Evolutionary conservation across 2,797 vertebrate species (phyloP).

Genomic region (Pygocentrus nattereri): DNA sequence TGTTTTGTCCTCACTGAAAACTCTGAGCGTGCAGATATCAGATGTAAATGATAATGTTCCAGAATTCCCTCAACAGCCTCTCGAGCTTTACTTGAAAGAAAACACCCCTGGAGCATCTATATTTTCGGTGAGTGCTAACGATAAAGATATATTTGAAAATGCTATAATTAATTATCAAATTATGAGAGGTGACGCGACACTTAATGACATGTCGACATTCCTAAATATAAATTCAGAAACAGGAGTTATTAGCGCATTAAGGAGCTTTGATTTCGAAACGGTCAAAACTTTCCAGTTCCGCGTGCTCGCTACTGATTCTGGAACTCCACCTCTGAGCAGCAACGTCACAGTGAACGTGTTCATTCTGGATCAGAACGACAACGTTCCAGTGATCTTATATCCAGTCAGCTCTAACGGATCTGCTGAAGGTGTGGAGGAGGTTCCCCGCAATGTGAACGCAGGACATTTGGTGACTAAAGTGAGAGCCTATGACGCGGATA

Average conservation of each 20-base stretch:
- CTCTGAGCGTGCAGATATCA: slow-evolving; percentile 55
- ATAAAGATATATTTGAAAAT: slow-evolving; percentile 68
- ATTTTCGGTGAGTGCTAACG: slow-evolving; percentile 52
- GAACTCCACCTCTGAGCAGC: slow-evolving; percentile 64
- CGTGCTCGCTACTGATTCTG: slow-evolving; percentile 67
- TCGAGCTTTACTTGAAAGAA: slow-evolving; percentile 57
- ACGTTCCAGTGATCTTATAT: slow-evolving; percentile 57
- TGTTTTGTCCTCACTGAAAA: slow-evolving; percentile 52
- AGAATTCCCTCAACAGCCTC: slow-evolving; percentile 50
- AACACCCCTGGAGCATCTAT: slow-evolving; percentile 50
- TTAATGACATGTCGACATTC: slow-evolving; percentile 62
- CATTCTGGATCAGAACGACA: slow-evolving; percentile 75
- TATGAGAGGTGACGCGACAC: background rate
- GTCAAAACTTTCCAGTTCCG: slow-evolving; percentile 59
- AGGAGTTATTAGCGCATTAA: slow-evolving; percentile 46
- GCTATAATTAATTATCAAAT: slow-evolving; percentile 66
- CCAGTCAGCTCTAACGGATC: slow-evolving; percentile 48
- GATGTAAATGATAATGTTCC: slow-evolving; percentile 67
- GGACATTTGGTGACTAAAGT: slow-evolving; percentile 56
- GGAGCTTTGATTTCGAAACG: slow-evolving; percentile 69
- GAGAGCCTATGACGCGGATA: slow-evolving; percentile 52
- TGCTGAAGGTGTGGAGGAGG: slow-evolving; percentile 46
- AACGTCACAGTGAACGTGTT: slow-evolving; percentile 65
- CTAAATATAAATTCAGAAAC: slow-evolving; percentile 64
- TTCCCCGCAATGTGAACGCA: slow-evolving; percentile 46